Percentiles rank a stretch among this genome's conserved stretches.
These are phyloP conservation scores for Ivindomyrus marchei DNA, from an alignment of 2,113 vertebrate genomes.

Conservation along the genomic window DNA sequence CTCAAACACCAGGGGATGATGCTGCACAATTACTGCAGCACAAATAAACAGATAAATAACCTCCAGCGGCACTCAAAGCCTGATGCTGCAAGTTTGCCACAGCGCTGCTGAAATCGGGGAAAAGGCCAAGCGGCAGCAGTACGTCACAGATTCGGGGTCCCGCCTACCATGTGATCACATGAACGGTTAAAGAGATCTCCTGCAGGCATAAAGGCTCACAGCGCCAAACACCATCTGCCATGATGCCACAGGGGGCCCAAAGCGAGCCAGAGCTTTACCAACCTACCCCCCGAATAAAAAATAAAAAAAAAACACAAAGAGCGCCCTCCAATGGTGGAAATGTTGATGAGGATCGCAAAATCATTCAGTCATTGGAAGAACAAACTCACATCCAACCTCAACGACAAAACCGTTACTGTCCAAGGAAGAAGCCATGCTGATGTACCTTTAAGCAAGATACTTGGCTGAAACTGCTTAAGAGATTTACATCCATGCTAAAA, in stretches of 20 bases:
- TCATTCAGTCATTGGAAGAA: background rate
- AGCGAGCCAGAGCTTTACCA: background rate
- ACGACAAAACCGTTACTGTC: background rate
- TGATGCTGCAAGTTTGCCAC: slow-evolving; percentile 6
- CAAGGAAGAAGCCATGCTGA: background rate
- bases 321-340: background rate
- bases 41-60: slow-evolving; percentile 5
- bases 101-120: background rate
- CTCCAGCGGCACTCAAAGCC: background rate
- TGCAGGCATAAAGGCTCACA: background rate
- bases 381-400: background rate
- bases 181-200: background rate
- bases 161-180: background rate
- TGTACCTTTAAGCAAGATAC: background rate
- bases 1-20: background rate
- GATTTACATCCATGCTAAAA: slow-evolving; percentile 5
- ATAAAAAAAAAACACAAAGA: background rate
- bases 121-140: background rate
- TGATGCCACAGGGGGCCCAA: background rate
- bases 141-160: background rate
- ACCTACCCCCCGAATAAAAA: background rate
- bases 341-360: background rate
- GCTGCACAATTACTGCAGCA: slow-evolving; percentile 17
- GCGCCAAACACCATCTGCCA: background rate
- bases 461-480: background rate